A percentile compares a stretch with the other conserved stretches of the same genome.
phyloP scores from a whole-genome alignment of 2,888 invertebrate species.

The Melinopterus prodromus region DNA sequence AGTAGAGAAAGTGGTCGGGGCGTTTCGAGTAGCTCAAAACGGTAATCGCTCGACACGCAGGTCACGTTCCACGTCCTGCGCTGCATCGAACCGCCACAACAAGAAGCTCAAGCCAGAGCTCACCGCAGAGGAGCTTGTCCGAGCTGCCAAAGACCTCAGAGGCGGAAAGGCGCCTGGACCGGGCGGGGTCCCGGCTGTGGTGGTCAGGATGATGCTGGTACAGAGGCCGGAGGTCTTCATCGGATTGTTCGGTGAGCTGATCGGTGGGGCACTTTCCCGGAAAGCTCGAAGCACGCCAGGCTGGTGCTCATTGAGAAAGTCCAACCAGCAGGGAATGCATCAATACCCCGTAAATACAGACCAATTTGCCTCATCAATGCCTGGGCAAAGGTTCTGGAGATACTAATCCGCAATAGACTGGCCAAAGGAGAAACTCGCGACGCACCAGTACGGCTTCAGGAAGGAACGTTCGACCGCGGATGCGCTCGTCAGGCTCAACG shows the following conservation, averaged over 20 bases:
- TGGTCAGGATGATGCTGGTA: not conserved
- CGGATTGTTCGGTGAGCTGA: not conserved
- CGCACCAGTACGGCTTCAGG: conserved; percentile 43
- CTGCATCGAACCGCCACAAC: no score
- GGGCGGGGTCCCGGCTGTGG: no score
- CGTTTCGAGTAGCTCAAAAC: not conserved
- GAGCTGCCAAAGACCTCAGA: not conserved
- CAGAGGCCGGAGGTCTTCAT: not conserved
- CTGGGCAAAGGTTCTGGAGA: conserved; percentile 45
- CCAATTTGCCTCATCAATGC: conserved; percentile 46
- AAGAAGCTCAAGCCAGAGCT: not conserved
- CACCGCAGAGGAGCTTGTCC: not conserved
- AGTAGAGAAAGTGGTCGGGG: not conserved
- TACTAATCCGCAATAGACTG: conserved; percentile 43
- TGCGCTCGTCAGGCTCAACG: not conserved
- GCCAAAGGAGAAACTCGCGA: conserved; percentile 27
- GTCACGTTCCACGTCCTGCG: not conserved
- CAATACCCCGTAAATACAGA: conserved; percentile 37
- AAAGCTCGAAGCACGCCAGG: conserved; percentile 34
- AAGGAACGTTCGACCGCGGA: conserved; percentile 38
- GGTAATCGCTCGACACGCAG: not conserved
- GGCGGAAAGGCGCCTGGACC: no score
- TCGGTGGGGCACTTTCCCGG: not conserved
- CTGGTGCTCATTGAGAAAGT: conserved; percentile 28
- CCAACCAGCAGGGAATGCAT: conserved; percentile 34